A percentile compares a stretch with the other conserved stretches of the same genome.
These are phyloP conservation scores for Drosophila imparisetae DNA, from an alignment of 2,888 invertebrate genomes.

Conservation along the genomic window DNA sequence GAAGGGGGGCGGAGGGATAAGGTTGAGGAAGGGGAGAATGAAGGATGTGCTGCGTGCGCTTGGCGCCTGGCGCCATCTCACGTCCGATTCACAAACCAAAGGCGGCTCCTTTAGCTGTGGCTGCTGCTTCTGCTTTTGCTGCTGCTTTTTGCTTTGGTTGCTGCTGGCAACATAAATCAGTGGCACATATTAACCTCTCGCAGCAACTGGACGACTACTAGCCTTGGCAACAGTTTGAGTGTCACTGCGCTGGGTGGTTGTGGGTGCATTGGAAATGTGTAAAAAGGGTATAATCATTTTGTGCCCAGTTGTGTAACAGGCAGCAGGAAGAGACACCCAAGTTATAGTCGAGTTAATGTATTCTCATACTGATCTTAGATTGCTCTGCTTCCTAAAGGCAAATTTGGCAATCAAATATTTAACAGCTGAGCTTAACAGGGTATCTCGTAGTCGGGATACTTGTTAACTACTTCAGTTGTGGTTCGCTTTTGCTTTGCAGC, in stretches of 20 bases:
- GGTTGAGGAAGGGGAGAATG: slow-evolving; percentile 41
- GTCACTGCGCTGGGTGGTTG: slow-evolving; percentile 5
- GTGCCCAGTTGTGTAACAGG: background rate
- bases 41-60: slow-evolving; percentile 77
- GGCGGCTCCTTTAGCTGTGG: slow-evolving; percentile 1
- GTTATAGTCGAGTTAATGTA: background rate
- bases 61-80: slow-evolving; percentile 75
- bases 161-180: slow-evolving; percentile 71
- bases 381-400: too few relatives aligned
- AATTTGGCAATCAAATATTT: background rate
- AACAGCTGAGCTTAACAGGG: slow-evolving; percentile 1
- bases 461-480: background rate
- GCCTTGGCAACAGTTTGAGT: slow-evolving; percentile 52
- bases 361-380: background rate
- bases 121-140: background rate
- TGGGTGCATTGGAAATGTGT: background rate
- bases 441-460: background rate
- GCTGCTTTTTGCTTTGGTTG: slow-evolving; percentile 5
- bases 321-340: background rate
- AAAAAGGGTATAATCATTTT: background rate
- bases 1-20: background rate
- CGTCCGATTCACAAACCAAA: slow-evolving; percentile 34
- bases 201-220: slow-evolving; percentile 41
- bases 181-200: slow-evolving; percentile 77
- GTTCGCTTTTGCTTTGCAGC: background rate